Conservation (phyloP, 2,113 vertebrate species). For the Ictidomys tridecemlineatus region DNA sequence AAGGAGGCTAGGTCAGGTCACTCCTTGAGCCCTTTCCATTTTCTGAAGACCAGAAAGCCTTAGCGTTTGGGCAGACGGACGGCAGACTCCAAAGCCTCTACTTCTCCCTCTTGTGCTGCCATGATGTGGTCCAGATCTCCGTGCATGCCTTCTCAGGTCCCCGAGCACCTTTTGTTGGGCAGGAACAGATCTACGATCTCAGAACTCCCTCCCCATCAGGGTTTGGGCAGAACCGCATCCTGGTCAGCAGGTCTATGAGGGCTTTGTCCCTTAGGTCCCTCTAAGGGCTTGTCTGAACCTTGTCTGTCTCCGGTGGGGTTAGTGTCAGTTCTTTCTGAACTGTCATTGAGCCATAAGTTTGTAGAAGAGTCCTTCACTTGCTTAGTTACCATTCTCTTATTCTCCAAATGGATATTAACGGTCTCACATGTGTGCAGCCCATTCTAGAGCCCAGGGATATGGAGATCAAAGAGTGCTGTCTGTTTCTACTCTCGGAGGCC, state of each 20-base stretch:
- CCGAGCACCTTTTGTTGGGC: background rate
- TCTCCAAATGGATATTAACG: conserved; percentile 33
- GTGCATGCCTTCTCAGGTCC: background rate
- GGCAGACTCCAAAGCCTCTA: background rate
- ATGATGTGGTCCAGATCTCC: background rate
- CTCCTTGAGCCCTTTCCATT: background rate
- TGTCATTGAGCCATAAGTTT: background rate
- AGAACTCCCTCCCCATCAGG: background rate
- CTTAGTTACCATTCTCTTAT: background rate
- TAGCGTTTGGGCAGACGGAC: background rate
- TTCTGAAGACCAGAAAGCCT: background rate
- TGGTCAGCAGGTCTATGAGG: background rate
- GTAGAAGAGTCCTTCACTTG: background rate
- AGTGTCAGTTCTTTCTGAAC: background rate
- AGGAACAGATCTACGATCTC: background rate
- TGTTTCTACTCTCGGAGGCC: background rate
- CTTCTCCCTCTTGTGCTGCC: background rate
- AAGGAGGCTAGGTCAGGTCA: background rate
- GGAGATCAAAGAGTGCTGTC: conserved; percentile 54
- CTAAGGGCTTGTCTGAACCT: background rate
- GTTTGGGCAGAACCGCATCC: background rate
- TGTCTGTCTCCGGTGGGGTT: background rate
- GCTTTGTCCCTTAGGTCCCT: background rate
- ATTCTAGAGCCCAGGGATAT: background rate
- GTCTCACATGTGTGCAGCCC: background rate